Percentiles rank a stretch among this genome's conserved stretches.
Conservation (phyloP, 2,797 vertebrate species). For the Silurus lanzhouensis region DNA sequence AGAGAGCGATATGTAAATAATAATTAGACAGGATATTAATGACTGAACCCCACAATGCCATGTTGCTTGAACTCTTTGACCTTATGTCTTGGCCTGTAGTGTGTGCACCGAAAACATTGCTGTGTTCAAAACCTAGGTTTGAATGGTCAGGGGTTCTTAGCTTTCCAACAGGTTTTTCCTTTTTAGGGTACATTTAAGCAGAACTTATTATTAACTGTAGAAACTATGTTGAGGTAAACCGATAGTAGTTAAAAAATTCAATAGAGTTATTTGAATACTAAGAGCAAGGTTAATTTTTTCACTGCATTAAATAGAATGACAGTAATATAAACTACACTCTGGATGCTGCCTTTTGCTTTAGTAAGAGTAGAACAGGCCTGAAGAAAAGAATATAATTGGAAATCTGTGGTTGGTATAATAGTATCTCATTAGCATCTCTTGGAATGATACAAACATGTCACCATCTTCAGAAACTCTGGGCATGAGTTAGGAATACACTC, state of each 20-base stretch:
- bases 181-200: too few species aligned
- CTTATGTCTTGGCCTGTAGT: slow-evolving; percentile 32
- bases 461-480: neutral
- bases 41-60: slow-evolving; percentile 47
- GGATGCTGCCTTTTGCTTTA: neutral
- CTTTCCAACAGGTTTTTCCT: neutral
- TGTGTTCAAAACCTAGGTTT: neutral
- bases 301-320: neutral
- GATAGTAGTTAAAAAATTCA: neutral
- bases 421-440: neutral
- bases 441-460: neutral
- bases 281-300: neutral
- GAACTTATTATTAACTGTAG: neutral
- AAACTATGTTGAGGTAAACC: neutral
- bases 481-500: neutral
- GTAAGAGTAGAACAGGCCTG: neutral
- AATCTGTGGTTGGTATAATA: neutral
- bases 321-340: neutral
- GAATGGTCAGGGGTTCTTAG: neutral
- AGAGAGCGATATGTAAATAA: slow-evolving; percentile 49
- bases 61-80: slow-evolving; percentile 51
- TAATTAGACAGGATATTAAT: slow-evolving; percentile 57
- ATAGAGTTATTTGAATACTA: neutral
- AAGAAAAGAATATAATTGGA: neutral
- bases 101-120: slow-evolving; percentile 28